Conservation (phyloP, 2,888 invertebrate genomes). For the Eupithecia tripunctaria region DNA sequence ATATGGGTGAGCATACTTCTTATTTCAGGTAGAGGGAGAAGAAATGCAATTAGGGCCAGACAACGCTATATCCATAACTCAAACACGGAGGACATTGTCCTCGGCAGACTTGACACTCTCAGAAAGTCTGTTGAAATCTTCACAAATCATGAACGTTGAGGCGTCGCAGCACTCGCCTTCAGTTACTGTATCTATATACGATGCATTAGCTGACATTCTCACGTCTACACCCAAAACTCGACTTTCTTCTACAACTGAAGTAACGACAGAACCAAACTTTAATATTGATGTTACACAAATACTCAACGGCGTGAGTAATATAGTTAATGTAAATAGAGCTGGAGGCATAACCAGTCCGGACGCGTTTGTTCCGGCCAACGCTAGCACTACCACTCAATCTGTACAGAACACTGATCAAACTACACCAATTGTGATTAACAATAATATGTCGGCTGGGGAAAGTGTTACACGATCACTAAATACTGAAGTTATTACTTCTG, state of each 20-base stretch:
- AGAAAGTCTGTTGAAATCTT: constrained; percentile 77
- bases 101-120: constrained; percentile 80
- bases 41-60: constrained; percentile 82
- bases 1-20: constrained; percentile 84
- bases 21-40: constrained; percentile 84
- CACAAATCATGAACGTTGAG: constrained; percentile 82
- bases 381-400: constrained; percentile 76
- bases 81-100: constrained; percentile 77
- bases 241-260: constrained; percentile 75
- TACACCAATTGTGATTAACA: constrained; percentile 81
- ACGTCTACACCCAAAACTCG: constrained; percentile 80
- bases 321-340: constrained; percentile 79
- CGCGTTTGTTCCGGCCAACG: constrained; percentile 59
- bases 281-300: constrained; percentile 72
- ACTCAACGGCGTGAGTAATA: constrained; percentile 82
- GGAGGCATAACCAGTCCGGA: constrained; percentile 67
- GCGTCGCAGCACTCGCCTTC: constrained; percentile 83
- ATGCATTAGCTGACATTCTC: constrained; percentile 85
- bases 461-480: constrained; percentile 72
- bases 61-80: constrained; percentile 80
- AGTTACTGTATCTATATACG: constrained; percentile 85
- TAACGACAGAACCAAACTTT: constrained; percentile 66
- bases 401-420: constrained; percentile 78
- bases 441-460: constrained; percentile 75
- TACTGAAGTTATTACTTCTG: constrained; percentile 63